Conservation (phyloP, 2,113 vertebrate genomes). For the Tachycineta bicolor region DNA sequence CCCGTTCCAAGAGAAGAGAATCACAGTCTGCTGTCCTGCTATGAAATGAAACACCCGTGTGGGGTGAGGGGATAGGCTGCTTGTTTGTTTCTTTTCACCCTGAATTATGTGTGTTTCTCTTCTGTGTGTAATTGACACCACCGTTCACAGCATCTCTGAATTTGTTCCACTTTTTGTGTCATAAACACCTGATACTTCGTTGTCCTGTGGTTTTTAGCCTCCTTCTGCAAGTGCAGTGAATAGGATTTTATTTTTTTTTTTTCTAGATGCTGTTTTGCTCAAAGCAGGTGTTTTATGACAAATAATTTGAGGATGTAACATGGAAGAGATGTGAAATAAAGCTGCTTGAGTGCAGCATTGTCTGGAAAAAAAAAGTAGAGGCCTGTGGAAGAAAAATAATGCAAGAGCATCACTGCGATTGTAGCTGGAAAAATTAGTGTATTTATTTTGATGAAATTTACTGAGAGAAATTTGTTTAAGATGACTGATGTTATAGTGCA, state of each 20-base stretch:
- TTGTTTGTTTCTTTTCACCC: not conserved
- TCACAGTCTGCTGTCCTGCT: not conserved
- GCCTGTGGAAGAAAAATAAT: not conserved
- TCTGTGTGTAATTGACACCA: not conserved
- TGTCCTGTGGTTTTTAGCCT: not conserved
- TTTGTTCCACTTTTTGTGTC: constrained; percentile 26
- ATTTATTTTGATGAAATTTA: not conserved
- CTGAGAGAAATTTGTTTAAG: not conserved
- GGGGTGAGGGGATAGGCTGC: not conserved
- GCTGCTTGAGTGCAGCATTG: not conserved
- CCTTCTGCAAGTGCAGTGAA: not conserved
- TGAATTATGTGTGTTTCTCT: not conserved
- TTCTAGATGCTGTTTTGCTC: not conserved
- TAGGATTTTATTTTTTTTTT: not conserved
- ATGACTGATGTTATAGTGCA: not conserved
- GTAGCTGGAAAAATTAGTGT: not conserved
- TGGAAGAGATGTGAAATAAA: not conserved
- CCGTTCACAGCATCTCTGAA: not conserved
- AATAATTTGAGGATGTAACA: not conserved
- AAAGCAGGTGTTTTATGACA: constrained; percentile 36
- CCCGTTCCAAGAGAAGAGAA: not conserved
- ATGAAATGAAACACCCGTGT: not conserved
- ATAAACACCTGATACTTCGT: not conserved
- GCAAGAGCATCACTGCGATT: not conserved
- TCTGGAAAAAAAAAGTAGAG: not conserved